Base-by-base conservation (phyloP, 2,113 vertebrate species). In the Thinocorus orbignyianus region DNA sequence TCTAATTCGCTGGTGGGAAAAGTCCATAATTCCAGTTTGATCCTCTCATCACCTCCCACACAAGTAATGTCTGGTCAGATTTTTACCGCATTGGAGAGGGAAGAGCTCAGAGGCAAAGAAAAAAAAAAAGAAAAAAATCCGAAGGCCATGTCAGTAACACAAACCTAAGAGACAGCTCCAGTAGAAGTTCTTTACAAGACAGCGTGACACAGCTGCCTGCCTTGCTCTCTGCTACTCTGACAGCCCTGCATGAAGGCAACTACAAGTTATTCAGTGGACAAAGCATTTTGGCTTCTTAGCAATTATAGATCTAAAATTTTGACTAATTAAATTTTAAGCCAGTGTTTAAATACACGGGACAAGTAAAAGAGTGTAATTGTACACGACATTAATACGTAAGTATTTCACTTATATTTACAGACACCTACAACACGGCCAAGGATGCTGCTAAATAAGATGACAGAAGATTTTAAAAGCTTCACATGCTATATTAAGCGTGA, bases 401-500 rank as follows among this genome's bases (percentile, higher is more conserved):
- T 51, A 25, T 35, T 58, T n/a, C 39, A 68, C 22, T 88, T 72
- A n/a, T 5, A 39, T 42, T 66, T 66, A 73, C 18, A 70, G 46
- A 51, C 46, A 54, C 24, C n/a, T 77, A 37, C 37, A 71, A 7
- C 19, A 33, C 7, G 15, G 31, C 33, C 61, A 90, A 18, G 57
- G 51, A 61, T 31, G 64, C 54, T 92, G 51, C 72, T 86, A 83
- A 81, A n/a, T 46, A 48, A 35, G 33, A 61, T 3, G 9, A 17
- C 0, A 2, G 18, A 57, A 22, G 10, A 81, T 71, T 64, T 90
- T 8, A 23, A 70, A 86, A 86, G 82, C 42, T 84, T 93, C 81
- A 44, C 17, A 17, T 1, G 2, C 35, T 83, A 9, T 26, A 58
- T 42, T 39, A 77, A 92, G 42, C 0, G 0, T 24, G 25, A 48